A percentile compares a stretch with the other conserved stretches of the same genome.
These are phyloP conservation scores for Enteromius treurensis DNA, from an alignment of 2,797 vertebrate species.

Conservation along the genomic window DNA sequence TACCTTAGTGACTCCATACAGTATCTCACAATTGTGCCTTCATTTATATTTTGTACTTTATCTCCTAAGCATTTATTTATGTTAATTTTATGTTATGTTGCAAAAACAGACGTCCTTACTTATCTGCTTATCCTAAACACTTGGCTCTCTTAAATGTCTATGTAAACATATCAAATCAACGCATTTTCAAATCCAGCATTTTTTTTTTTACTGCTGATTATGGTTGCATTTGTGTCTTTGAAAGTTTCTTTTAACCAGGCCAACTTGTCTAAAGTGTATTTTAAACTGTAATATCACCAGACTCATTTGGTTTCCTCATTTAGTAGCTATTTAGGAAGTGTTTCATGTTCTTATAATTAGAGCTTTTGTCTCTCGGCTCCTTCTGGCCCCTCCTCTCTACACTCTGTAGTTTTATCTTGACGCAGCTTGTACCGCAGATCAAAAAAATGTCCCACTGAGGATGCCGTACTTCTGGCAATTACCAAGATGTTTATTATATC, in stretches of 20 bases:
- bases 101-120: background rate
- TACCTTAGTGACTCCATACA: background rate
- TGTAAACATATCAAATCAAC: background rate
- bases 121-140: background rate
- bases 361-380: slow-evolving; percentile 33
- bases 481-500: slow-evolving; percentile 75
- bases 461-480: slow-evolving; percentile 74
- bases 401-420: slow-evolving; percentile 35
- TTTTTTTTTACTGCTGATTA: slow-evolving; percentile 1
- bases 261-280: slow-evolving; percentile 40
- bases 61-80: background rate
- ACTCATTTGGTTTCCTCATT: slow-evolving; percentile 42
- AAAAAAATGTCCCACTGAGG: slow-evolving; percentile 75
- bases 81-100: background rate
- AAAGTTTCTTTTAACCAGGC: slow-evolving; percentile 37
- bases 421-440: slow-evolving; percentile 35
- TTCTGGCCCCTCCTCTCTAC: slow-evolving; percentile 28
- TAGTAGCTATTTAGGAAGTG: slow-evolving; percentile 39
- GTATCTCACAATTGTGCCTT: background rate
- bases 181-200: background rate
- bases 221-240: slow-evolving; percentile 19
- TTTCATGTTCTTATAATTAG: slow-evolving; percentile 44
- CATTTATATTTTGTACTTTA: background rate
- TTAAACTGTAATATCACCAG: slow-evolving; percentile 37
- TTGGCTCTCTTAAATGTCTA: slow-evolving; percentile 1